phyloP scores from a whole-genome alignment of 1,140 invertebrate genomes.

The Homalodisca vitripennis region DNA sequence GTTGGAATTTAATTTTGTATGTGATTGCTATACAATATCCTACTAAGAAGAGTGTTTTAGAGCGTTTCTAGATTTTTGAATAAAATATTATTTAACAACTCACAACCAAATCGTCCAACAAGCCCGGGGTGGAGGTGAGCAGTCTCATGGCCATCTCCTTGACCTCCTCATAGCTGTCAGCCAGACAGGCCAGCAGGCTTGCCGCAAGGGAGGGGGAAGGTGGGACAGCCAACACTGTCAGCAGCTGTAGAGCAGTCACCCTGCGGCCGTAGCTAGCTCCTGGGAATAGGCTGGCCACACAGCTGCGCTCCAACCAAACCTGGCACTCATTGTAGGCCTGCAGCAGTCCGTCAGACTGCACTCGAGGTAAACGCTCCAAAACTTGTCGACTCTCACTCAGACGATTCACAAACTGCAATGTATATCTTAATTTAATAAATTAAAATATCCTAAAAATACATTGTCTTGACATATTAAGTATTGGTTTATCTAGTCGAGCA shows the following conservation, averaged over 20 bases:
- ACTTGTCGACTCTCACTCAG: conserved; percentile 46
- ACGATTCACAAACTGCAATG: conserved; percentile 46
- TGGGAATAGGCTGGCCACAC: conserved; percentile 58
- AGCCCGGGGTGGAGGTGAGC: conserved; percentile 48
- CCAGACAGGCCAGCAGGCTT: conserved; percentile 40
- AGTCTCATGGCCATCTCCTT: conserved; percentile 64
- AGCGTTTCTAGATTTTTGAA: no score
- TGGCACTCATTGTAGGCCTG: neutral
- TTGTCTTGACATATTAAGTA: no score
- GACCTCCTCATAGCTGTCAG: conserved; percentile 79
- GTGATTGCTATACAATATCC: no score
- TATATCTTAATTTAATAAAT: conserved; percentile 25
- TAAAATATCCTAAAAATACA: no score
- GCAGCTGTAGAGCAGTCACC: conserved; percentile 60
- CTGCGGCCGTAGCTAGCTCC: conserved; percentile 71
- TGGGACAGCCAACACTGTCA: conserved; percentile 43
- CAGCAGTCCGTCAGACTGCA: neutral
- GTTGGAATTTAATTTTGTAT: no score
- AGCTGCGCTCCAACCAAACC: conserved; percentile 51
- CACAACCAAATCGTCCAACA: conserved; percentile 33
- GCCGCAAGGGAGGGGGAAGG: conserved; percentile 27
- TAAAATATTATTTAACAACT: no score
- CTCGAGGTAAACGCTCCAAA: conserved; percentile 34
- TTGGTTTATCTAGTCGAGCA: no score
- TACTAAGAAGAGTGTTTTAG: no score